These are phyloP conservation scores for Harpagoxenus sublaevis DNA, from an alignment of 2,888 invertebrate species.

Conservation along the genomic window DNA sequence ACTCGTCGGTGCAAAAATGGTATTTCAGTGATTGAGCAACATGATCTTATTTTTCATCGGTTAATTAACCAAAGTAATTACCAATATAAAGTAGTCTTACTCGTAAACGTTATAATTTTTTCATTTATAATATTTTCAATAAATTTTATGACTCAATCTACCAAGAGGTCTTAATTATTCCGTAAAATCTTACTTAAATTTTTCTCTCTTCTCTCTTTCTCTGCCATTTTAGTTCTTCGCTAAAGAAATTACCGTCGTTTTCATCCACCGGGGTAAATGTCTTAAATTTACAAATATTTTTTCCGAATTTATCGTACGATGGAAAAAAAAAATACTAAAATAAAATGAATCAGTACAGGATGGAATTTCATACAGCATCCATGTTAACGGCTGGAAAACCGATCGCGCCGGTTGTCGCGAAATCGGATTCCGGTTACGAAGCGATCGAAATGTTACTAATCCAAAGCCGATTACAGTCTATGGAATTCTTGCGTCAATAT, in stretches of 20 bases:
- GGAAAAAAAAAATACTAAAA: background rate
- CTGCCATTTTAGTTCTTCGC: background rate
- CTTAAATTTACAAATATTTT: background rate
- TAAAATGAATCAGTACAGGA: slow-evolving; percentile 4
- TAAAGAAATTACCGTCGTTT: background rate
- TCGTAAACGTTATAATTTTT: background rate
- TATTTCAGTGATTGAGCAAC: background rate
- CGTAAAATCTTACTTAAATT: background rate
- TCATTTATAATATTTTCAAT: background rate
- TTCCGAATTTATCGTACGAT: background rate
- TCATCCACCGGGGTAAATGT: background rate
- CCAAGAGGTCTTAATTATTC: background rate
- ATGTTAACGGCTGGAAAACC: slow-evolving; percentile 45
- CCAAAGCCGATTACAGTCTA: slow-evolving; percentile 64
- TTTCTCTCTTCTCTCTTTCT: background rate
- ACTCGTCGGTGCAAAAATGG: background rate
- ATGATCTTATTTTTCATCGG: background rate
- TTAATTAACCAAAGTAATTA: slow-evolving; percentile 14
- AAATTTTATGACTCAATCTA: background rate
- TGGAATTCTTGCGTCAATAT: slow-evolving; percentile 64
- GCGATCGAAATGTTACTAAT: slow-evolving; percentile 57
- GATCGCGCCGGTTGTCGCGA: slow-evolving; percentile 37
- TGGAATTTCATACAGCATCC: slow-evolving; percentile 27
- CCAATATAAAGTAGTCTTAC: background rate
- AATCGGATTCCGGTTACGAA: slow-evolving; percentile 49